Evolutionary conservation across 1,140 invertebrate genomes (phyloP).

Genomic region (Delia radicum): DNA sequence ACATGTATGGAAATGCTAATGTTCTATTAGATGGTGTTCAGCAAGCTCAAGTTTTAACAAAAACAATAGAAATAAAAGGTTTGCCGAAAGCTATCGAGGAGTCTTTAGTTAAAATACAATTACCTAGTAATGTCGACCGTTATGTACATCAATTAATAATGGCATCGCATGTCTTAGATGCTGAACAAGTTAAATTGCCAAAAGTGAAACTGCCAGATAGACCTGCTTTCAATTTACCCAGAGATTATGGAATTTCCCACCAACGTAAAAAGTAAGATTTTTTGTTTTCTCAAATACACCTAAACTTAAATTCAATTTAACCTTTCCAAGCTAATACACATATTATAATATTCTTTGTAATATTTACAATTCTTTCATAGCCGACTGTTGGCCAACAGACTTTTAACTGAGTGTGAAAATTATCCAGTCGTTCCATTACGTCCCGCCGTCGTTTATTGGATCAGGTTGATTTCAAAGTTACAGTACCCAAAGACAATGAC

Average conservation of each 20-base stretch:
- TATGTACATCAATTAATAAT: slow-evolving; percentile 65
- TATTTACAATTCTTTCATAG: slow-evolving; percentile 59
- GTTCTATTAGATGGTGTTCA: slow-evolving; percentile 69
- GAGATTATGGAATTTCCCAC: slow-evolving; percentile 71
- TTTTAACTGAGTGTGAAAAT: slow-evolving; percentile 71
- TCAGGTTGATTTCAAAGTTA: slow-evolving; percentile 60
- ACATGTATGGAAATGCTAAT: slow-evolving; percentile 63
- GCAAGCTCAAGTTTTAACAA: slow-evolving; percentile 75
- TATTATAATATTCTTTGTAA: not conserved
- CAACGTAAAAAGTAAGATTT: slow-evolving; percentile 68
- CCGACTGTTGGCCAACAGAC: slow-evolving; percentile 66
- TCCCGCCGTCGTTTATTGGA: slow-evolving; percentile 61
- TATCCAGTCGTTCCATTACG: slow-evolving; percentile 59
- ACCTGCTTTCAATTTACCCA: slow-evolving; percentile 70
- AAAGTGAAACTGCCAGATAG: slow-evolving; percentile 68
- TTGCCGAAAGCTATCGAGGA: slow-evolving; percentile 63
- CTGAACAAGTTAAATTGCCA: slow-evolving; percentile 73
- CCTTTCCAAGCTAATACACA: not conserved
- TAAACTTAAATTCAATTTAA: not conserved
- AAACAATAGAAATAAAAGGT: slow-evolving; percentile 66
- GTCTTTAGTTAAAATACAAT: slow-evolving; percentile 56
- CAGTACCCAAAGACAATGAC: slow-evolving; percentile 65
- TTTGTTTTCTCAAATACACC: not conserved
- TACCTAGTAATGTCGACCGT: slow-evolving; percentile 59
- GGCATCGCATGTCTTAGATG: slow-evolving; percentile 75